phyloP scores from a whole-genome alignment of 2,113 vertebrate species.

The Natator depressus region DNA sequence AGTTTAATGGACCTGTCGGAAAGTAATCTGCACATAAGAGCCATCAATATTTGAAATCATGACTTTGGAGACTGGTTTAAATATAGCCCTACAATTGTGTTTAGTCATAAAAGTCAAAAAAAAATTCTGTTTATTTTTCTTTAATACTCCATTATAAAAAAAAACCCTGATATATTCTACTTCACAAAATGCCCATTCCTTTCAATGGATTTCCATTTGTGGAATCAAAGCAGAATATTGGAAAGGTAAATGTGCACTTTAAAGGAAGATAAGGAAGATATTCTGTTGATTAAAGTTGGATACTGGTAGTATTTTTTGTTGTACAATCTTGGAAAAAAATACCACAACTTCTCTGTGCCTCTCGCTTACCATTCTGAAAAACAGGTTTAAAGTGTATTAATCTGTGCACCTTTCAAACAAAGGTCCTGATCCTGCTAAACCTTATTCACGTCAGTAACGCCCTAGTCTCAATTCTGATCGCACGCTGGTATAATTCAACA shows the following conservation, averaged over 20 bases:
- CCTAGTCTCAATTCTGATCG: background rate
- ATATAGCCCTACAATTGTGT: background rate
- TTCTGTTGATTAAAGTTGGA: background rate
- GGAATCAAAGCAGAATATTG: background rate
- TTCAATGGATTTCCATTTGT: too few relatives aligned
- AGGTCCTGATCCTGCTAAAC: background rate
- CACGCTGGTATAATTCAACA: background rate
- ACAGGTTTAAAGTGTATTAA: background rate
- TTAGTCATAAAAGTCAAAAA: background rate
- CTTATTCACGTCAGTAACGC: background rate
- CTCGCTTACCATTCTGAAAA: background rate
- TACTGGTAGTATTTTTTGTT: background rate
- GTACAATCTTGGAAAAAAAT: background rate
- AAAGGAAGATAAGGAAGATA: too few relatives aligned
- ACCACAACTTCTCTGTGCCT: background rate
- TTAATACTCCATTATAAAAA: background rate
- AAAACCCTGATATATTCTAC: background rate
- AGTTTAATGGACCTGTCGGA: background rate
- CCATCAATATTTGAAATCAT: background rate
- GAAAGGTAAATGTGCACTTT: too few relatives aligned
- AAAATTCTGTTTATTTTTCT: background rate
- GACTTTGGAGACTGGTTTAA: background rate
- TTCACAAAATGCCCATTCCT: background rate
- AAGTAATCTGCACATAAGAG: background rate
- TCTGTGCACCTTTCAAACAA: background rate